These are phyloP conservation scores for Myotis vivesi DNA, from an alignment of 2,797 vertebrate species.

Conservation along the genomic window DNA sequence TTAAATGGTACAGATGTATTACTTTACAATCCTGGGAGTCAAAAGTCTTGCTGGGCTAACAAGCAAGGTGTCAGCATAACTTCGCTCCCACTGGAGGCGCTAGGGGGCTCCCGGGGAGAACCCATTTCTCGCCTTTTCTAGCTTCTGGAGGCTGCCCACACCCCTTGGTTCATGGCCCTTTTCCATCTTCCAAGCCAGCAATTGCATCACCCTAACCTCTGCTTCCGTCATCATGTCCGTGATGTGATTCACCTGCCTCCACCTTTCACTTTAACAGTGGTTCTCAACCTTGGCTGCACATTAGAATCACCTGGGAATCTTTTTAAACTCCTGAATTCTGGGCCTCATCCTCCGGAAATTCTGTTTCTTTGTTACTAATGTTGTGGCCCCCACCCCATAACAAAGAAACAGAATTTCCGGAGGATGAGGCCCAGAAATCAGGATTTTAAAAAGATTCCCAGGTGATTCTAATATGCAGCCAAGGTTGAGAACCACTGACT, in stretches of 20 bases:
- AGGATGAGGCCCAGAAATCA: no score
- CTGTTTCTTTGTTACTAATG: no score
- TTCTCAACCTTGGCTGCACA: no score
- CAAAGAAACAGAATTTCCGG: no score
- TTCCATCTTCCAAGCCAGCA: neutral
- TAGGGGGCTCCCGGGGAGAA: accelerated
- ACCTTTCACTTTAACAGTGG: neutral
- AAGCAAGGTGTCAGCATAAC: neutral
- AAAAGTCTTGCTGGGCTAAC: neutral
- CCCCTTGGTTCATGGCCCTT: neutral
- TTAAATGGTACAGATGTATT: neutral
- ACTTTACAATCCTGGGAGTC: neutral
- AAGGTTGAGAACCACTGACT: no score
- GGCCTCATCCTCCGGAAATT: no score
- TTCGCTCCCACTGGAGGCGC: accelerated
- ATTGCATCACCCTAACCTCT: neutral
- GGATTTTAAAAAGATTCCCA: no score
- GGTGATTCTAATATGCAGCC: no score
- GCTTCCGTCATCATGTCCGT: accelerated
- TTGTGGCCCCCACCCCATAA: no score
- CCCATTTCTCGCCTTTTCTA: neutral
- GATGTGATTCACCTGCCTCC: neutral
- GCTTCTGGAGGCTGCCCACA: neutral
- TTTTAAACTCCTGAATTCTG: no score
- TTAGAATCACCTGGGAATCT: no score